Evolutionary conservation across 2,888 invertebrate genomes (phyloP), one percentile per base, ranked within the genome.

Genomic region (Odontothrips loti): DNA sequence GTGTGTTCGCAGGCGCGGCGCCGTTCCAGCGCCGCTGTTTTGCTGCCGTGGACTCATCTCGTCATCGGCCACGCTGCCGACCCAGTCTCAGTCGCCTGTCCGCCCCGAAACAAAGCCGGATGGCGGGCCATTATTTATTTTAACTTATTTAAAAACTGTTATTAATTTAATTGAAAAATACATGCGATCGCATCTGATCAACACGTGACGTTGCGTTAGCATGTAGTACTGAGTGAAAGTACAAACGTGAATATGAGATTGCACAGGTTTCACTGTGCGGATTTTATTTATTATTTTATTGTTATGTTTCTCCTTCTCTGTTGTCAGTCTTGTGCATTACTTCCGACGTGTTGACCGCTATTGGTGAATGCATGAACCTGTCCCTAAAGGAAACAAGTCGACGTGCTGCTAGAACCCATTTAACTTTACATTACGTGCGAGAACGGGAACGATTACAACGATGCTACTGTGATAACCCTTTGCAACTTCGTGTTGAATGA

Each of bases 171-270:
- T 75, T 12, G 8, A 23, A 27, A 23, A 75, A 75, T 10, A 27
- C 23, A 75, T 27, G 68, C 27, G 12, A 12, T 27, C 68, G 8
- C 23, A 75, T 2, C 12, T 27, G 23, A 12, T 75, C 27, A 27
- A 75, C n/a, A 27, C 6, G 27, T 23, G 68, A 27, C 23, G 27
- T 27, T 27, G 68, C 8, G 0, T 23, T 75, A 75, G 68, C 68
- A 75, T 75, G 68, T 75, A 75, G 68, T 75, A 75, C 68, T 75
- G 68, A 75, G 68, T 75, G 12, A 75, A 75, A 75, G 68, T 75
- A 75, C 68, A 75, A 75, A 75, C 68, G 27, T 75, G 68, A 75
- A 27, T 75, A n/a, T 58, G 23, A 27, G n/a, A 75, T 27, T 75
- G 68, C 68, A 75, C 68, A 75, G 68, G 68, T 75, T 75, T 75